Base-by-base conservation (phyloP, 1,140 invertebrate species). In the Macrobrachium nipponense region DNA sequence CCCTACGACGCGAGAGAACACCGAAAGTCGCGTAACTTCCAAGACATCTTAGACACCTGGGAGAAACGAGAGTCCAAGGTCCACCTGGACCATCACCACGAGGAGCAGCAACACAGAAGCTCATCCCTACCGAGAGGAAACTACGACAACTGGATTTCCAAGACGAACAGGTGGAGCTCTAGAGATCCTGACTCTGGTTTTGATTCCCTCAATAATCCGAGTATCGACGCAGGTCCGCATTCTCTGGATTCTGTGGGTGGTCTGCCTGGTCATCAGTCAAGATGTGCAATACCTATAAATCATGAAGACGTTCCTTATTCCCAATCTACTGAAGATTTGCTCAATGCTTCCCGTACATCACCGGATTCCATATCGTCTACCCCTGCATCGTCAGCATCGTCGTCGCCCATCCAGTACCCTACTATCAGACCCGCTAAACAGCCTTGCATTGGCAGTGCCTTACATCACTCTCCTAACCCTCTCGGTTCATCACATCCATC, bases 151-250 rank as follows among this genome's bases (percentile, higher is more conserved):
- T 77, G 79, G 78, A 12, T 60, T 3, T 51, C 79, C 20, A 36
- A 60, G n/a, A 27, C 61, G 17, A 62, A 61, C 43, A 66, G 78
- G 17, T 88, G 87, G 87, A 81, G 64, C 20, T 78, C 78, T n/a
- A 59, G 87, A 27, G 87, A 88, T 17, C 84, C 76, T 5, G 87
- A 88, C n/a, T 88, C 87, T 27, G 87, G 87, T 51, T 87, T 88
- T 44, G 87, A 88, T 61, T 88, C 87, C 18, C 80, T 88, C 75
- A 73, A 44, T n/a, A 51, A 73, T 18, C 79, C 73, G 0, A 51
- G 70, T 44, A 60, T 60, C 15, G 83, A 81, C 14, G 62, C 23
- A 27, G 84, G 80, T 6, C 83, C 76, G 10, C 80, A 80, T 23
- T 83, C 66, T n/a, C 60, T 83, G n/a, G 82, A 87, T 60, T 79